Conservation (phyloP, 2,113 vertebrate genomes). For the Perca fluviatilis region DNA sequence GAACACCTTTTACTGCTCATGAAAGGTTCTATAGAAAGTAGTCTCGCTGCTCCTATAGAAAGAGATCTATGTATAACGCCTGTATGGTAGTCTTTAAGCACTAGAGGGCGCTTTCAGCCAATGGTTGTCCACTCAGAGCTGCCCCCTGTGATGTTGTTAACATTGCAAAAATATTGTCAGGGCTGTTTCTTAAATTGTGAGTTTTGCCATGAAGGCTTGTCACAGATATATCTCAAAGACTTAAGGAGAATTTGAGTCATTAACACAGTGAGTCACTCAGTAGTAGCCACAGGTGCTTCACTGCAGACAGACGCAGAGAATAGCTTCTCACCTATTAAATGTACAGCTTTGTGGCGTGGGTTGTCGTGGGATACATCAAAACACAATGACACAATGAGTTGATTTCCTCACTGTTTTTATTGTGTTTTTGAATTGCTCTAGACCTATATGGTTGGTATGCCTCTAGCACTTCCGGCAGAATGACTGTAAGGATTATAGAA, state of each 20-base stretch:
- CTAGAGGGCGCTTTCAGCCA: conserved; percentile 63
- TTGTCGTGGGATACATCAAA: neutral
- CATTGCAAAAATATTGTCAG: neutral
- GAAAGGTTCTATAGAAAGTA: rapidly evolving
- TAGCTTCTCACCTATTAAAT: neutral
- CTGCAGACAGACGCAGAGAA: neutral
- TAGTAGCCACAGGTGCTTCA: neutral
- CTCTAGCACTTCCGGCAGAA: neutral
- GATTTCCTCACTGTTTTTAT: neutral
- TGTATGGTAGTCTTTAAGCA: neutral
- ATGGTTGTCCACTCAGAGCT: neutral
- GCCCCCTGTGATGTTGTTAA: neutral
- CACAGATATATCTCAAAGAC: neutral
- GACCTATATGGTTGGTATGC: neutral
- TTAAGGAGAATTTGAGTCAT: conserved; percentile 22
- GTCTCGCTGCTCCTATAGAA: no score
- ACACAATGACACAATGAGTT: conserved; percentile 35
- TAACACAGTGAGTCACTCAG: conserved; percentile 35
- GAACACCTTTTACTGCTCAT: no score
- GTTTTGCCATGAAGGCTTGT: neutral
- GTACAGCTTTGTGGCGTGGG: no score
- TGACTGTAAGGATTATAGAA: neutral
- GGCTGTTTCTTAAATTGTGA: neutral
- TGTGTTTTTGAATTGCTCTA: neutral
- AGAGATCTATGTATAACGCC: rapidly evolving